Conservation (phyloP, 2,797 vertebrate genomes). For the Sebastes itinus region DNA sequence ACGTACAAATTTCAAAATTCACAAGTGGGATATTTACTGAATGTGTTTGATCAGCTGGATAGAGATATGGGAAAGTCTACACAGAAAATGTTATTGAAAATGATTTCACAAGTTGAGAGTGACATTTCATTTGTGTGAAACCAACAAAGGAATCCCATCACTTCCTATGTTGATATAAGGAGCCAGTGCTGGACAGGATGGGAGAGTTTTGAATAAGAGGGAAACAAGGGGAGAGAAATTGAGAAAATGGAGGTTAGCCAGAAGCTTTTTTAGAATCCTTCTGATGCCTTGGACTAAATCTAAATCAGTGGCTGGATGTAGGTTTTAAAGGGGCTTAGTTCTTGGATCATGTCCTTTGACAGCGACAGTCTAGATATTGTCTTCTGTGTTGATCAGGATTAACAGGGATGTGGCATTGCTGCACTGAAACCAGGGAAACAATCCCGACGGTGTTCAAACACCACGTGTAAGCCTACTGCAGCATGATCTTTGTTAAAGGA, state of each 20-base stretch:
- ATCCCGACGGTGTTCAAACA: conserved; percentile 32
- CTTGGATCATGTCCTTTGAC: conserved; percentile 21
- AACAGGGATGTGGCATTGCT: conserved; percentile 23
- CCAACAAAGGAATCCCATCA: conserved; percentile 23
- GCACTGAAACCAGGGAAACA: conserved; percentile 23
- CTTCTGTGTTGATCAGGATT: neutral
- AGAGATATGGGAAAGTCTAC: neutral
- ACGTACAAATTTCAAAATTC: too few species aligned
- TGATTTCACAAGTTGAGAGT: neutral
- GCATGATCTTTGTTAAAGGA: conserved; percentile 13
- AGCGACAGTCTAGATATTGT: neutral
- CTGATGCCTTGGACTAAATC: conserved; percentile 5
- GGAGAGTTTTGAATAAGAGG: neutral
- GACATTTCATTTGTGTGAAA: conserved; percentile 19
- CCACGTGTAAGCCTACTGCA: conserved; percentile 10
- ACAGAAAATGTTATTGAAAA: neutral
- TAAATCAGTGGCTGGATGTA: neutral
- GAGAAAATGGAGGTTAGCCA: neutral
- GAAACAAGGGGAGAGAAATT: neutral
- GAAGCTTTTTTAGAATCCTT: neutral
- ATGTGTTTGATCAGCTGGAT: neutral
- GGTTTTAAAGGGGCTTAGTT: conserved; percentile 4
- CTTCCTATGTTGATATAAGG: conserved; percentile 43
- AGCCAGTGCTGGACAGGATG: conserved; percentile 20
- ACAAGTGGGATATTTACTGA: too few species aligned